Conservation (phyloP, 2,113 vertebrate genomes). For the Meleagris gallopavo region DNA sequence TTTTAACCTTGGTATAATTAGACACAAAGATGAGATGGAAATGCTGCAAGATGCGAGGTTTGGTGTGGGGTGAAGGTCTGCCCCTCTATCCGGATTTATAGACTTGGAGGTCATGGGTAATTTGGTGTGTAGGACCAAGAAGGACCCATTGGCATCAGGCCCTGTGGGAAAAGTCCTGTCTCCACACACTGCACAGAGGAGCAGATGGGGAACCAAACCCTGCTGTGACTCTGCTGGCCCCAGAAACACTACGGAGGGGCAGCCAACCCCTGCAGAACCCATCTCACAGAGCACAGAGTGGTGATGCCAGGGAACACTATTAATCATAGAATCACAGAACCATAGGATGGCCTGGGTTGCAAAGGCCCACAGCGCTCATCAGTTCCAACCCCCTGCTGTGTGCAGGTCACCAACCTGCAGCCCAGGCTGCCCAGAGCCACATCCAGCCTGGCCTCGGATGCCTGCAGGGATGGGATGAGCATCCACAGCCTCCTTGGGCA, state of each 20-base stretch:
- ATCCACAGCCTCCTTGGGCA: too few relatives aligned
- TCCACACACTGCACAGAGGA: not conserved
- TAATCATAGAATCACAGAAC: not conserved
- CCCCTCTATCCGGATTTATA: not conserved
- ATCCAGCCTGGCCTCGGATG: too few relatives aligned
- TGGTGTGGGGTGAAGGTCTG: not conserved
- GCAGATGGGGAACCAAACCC: not conserved
- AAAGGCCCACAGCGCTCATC: too few relatives aligned
- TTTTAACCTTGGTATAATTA: conserved; percentile 17
- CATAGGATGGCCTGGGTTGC: too few relatives aligned
- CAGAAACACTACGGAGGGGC: not conserved
- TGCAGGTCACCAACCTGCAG: too few relatives aligned
- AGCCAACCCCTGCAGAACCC: not conserved
- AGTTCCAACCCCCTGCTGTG: too few relatives aligned
- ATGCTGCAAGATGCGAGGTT: not conserved
- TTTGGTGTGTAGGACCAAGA: not conserved
- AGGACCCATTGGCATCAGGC: not conserved
- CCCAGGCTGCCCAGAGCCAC: too few relatives aligned
- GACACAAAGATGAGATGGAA: not conserved
- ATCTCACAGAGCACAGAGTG: not conserved
- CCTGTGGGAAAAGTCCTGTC: not conserved
- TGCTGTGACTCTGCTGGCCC: not conserved
- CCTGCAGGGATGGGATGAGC: too few relatives aligned
- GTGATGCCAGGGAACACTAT: not conserved
- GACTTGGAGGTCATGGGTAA: not conserved